Conservation (phyloP, 2,888 invertebrate species). For the Mycalesis mineus region DNA sequence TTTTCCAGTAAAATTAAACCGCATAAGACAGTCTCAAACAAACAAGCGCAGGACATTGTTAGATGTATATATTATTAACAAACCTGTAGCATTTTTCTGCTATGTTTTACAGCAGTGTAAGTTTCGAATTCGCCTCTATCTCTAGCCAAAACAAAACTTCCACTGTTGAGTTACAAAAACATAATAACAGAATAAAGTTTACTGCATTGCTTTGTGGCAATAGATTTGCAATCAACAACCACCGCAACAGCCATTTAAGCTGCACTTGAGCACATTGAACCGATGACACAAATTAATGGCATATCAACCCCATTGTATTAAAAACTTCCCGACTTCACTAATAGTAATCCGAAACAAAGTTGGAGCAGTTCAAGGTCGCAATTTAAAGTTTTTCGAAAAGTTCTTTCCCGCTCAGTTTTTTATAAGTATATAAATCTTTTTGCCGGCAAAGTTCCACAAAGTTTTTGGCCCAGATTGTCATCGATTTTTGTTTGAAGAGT, state of each 20-base stretch:
- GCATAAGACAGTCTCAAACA: too few relatives aligned
- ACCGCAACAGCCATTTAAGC: neutral
- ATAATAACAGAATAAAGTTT: too few relatives aligned
- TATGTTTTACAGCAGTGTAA: too few relatives aligned
- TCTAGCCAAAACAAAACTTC: too few relatives aligned
- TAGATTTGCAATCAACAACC: neutral
- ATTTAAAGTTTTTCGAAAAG: constrained; percentile 79
- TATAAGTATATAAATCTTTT: constrained; percentile 79
- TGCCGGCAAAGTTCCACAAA: constrained; percentile 73
- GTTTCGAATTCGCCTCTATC: too few relatives aligned
- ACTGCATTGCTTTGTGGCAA: neutral
- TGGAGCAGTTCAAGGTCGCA: constrained; percentile 77
- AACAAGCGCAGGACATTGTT: too few relatives aligned
- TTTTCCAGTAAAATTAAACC: too few relatives aligned
- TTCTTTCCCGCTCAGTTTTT: constrained; percentile 75
- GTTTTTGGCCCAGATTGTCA: constrained; percentile 79
- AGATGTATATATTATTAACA: too few relatives aligned
- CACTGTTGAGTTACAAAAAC: too few relatives aligned
- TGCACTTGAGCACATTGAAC: neutral
- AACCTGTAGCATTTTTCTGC: too few relatives aligned
- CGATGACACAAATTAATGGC: constrained; percentile 19
- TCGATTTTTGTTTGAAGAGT: constrained; percentile 79
- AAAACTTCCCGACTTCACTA: constrained; percentile 69
- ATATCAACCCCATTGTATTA: constrained; percentile 64
- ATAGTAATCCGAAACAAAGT: constrained; percentile 78